These are phyloP conservation scores for Timema cristinae DNA, from an alignment of 2,888 invertebrate species.

Conservation along the genomic window DNA sequence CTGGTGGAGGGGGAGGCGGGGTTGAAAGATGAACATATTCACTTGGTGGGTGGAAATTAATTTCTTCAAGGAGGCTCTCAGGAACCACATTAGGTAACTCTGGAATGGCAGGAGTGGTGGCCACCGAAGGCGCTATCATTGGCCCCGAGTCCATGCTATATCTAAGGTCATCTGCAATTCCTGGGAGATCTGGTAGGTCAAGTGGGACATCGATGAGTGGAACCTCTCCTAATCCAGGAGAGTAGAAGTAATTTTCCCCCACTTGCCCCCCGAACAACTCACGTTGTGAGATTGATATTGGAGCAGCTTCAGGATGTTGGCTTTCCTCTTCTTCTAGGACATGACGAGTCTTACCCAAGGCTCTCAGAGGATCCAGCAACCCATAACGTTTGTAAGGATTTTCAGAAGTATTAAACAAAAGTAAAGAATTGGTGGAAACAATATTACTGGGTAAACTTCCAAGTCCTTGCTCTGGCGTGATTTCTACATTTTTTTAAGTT, in stretches of 20 bases:
- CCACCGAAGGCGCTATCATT: constrained; percentile 80
- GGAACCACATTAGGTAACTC: constrained; percentile 41
- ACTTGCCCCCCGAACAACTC: constrained; percentile 45
- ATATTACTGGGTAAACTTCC: constrained; percentile 61
- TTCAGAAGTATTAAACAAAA: constrained; percentile 76
- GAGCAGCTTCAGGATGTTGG: constrained; percentile 63
- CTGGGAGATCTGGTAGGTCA: constrained; percentile 80
- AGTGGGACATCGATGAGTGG: constrained; percentile 85
- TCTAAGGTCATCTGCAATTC: constrained; percentile 76
- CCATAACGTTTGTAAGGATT: constrained; percentile 61
- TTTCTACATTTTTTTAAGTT: constrained; percentile 40
- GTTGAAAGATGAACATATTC: constrained; percentile 25
- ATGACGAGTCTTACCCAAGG: constrained; percentile 46
- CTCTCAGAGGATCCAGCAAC: constrained; percentile 53
- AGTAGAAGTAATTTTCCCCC: constrained; percentile 64
- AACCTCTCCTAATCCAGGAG: constrained; percentile 62
- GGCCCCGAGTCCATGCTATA: constrained; percentile 66
- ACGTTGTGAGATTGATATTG: constrained; percentile 63
- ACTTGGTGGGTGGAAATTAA: constrained; percentile 31
- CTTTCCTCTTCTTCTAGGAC: constrained; percentile 44
- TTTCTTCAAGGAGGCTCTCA: constrained; percentile 35
- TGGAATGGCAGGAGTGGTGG: constrained; percentile 44
- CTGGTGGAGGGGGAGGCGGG: constrained; percentile 38
- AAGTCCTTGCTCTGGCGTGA: constrained; percentile 54
- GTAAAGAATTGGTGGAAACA: constrained; percentile 68